Conservation (phyloP, 2,888 invertebrate genomes). For the Steinernema hermaphroditum region DNA sequence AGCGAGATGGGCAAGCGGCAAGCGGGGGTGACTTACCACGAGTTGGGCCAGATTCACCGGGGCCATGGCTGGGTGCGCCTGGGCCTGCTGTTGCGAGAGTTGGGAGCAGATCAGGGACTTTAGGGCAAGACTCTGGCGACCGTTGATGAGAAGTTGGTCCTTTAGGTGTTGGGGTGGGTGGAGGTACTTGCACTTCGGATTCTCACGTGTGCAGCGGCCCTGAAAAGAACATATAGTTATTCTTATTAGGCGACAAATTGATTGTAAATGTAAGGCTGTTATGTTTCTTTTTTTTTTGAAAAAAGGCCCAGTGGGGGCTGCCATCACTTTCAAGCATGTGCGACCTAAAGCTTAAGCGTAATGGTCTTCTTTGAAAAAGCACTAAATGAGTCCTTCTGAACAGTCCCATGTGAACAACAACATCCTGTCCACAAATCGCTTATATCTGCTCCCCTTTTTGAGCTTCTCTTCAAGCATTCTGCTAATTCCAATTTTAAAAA, state of each 20-base stretch:
- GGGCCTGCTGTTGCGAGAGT: conserved; percentile 38
- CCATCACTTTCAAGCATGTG: too few species aligned
- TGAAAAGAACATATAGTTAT: conserved; percentile 73
- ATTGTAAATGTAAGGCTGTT: too few species aligned
- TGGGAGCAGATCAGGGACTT: conserved; percentile 70
- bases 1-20: neutral
- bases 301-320: too few species aligned
- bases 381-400: too few species aligned
- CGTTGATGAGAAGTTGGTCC: conserved; percentile 99
- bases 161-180: conserved; percentile 99
- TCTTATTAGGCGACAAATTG: too few species aligned
- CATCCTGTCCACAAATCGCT: too few species aligned
- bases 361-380: too few species aligned
- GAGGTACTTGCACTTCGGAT: conserved; percentile 99
- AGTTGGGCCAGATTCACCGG: conserved; percentile 40
- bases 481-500: too few species aligned
- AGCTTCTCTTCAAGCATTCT: too few species aligned
- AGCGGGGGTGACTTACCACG: conserved; percentile 36
- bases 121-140: conserved; percentile 96
- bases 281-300: too few species aligned
- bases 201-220: conserved; percentile 99
- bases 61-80: conserved; percentile 31
- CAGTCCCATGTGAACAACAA: too few species aligned
- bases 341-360: too few species aligned
- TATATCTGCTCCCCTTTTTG: neutral